Evolutionary conservation across 2,797 vertebrate species (phyloP).

Genomic region (Pygocentrus nattereri): DNA sequence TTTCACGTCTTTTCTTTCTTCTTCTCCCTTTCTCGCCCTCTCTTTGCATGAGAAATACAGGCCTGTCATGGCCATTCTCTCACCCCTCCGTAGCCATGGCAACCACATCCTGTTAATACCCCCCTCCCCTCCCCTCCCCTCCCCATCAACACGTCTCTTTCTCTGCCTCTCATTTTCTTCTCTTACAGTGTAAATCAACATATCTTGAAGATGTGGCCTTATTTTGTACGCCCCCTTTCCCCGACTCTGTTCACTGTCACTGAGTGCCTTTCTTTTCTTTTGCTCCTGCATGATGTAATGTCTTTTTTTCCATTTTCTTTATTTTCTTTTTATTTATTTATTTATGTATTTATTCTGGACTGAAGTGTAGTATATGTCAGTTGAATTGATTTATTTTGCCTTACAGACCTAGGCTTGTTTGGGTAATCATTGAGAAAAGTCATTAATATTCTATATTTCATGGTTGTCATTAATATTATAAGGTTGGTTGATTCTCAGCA

Average conservation of each 20-base stretch:
- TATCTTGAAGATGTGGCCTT: not conserved
- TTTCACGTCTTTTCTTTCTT: not conserved
- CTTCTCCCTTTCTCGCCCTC: slow-evolving; percentile 16
- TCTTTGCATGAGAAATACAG: slow-evolving; percentile 75
- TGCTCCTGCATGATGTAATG: slow-evolving; percentile 39
- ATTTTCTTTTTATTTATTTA: not conserved
- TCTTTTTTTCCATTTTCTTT: slow-evolving; percentile 11
- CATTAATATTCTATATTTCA: not conserved
- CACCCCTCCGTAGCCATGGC: slow-evolving; percentile 92
- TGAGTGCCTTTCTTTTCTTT: not conserved
- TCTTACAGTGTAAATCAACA: not conserved
- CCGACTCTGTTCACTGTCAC: not conserved
- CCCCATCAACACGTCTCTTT: slow-evolving; percentile 48
- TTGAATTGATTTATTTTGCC: no score
- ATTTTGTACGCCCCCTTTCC: not conserved
- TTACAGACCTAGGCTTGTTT: no score
- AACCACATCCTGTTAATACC: slow-evolving; percentile 87
- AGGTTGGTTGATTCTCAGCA: not conserved
- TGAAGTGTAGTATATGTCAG: no score
- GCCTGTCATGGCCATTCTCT: slow-evolving; percentile 75
- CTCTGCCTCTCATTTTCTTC: slow-evolving; percentile 37
- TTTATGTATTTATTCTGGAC: not conserved
- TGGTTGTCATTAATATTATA: not conserved
- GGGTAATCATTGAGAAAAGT: not conserved
- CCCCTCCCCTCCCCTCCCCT: slow-evolving; percentile 21